Base-by-base conservation (phyloP, 2,797 vertebrate genomes). In the Phataginus tricuspis region DNA sequence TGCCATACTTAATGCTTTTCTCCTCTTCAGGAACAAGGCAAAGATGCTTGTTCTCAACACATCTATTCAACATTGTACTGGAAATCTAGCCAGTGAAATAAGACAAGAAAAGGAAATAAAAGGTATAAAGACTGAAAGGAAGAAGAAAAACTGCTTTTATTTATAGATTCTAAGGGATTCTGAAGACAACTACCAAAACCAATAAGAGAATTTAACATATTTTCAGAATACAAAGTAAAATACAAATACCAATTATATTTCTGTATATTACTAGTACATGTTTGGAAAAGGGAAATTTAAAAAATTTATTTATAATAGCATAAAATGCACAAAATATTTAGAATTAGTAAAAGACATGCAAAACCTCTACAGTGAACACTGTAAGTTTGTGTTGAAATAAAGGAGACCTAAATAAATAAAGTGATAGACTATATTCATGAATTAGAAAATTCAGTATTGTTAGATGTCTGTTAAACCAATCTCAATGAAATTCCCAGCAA, bases 91-190 rank as follows among this genome's bases (percentile, higher is more conserved):
- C 57, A 77, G 27, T 39, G 42, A 7, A 72, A 68, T 86, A 95
- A 86, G 69, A 25, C 37, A 94, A 94, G 94, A 93, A 86, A 95
- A 80, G 37, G 18, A 82, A 88, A 91, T 31, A 74, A 91, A 90
- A 85, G 15, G 16, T n/a, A 11, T 53, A 79, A 78, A 66, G 42
- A 13, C 21, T 68, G 6, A 78, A 91, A 74, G 23, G 16, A 86
- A 77, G 6, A 91, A 63, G 21, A 86, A 49, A 94, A 91, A 89
- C n/a, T 89, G 59, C 66, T 87, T 92, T 89, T 51, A 93, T 51
- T 51, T 85, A 68, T 72, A 88, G 14, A 49, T 59, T 9, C 42
- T 64, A 59, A 49, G 8, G 6, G 21, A 12, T 64, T 37, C 72
- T 90, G n/a, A 94, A 63, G 78, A 82, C 77, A 57, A 61, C 64